Evolutionary conservation across 2,888 invertebrate species (phyloP).

Genomic region (Drosophila putrida): DNA sequence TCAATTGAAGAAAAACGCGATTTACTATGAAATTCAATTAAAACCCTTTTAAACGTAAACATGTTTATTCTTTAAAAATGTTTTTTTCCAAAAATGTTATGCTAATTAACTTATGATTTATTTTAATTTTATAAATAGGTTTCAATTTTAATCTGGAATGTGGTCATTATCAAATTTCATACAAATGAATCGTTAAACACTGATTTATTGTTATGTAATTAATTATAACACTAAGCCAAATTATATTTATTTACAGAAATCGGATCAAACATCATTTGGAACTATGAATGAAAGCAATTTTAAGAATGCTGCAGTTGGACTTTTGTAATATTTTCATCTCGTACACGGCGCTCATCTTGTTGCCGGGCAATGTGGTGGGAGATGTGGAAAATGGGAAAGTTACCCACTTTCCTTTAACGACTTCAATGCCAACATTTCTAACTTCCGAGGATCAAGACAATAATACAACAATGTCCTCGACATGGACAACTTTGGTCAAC

Average conservation of each 20-base stretch:
- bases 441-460: background rate
- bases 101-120: background rate
- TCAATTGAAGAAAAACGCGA: background rate
- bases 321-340: conserved; percentile 26
- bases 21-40: too few relatives aligned
- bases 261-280: background rate
- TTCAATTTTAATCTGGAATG: too few relatives aligned
- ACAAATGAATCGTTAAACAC: too few relatives aligned
- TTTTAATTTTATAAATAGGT: too few relatives aligned
- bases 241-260: conserved; percentile 22
- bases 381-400: background rate
- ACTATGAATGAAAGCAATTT: conserved; percentile 28
- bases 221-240: background rate
- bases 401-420: background rate
- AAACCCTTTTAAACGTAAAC: too few relatives aligned
- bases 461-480: background rate
- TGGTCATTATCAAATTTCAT: too few relatives aligned
- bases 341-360: conserved; percentile 14
- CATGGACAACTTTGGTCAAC: too few relatives aligned
- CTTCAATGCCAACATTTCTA: background rate
- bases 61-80: too few relatives aligned
- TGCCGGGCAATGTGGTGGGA: conserved; percentile 18
- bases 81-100: too few relatives aligned
- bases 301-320: conserved; percentile 40
- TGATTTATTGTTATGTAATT: background rate